Percentiles rank a stretch among this genome's conserved stretches.
phyloP scores from a whole-genome alignment of 2,113 vertebrate species.

The Neogobius melanostomus region DNA sequence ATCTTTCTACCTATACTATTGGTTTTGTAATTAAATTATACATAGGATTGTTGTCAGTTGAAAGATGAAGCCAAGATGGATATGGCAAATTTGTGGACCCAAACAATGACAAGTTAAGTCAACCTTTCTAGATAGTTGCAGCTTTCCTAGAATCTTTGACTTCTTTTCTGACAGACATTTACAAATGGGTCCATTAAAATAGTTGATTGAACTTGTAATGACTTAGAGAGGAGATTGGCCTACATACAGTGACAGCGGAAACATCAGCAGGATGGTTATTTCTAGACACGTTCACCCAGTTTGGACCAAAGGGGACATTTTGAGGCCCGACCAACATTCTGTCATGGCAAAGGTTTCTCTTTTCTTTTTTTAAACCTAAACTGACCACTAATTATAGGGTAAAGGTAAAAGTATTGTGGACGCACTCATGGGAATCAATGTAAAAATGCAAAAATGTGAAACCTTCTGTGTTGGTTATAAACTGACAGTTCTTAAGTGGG shows the following conservation, averaged over 20 bases:
- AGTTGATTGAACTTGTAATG: background rate
- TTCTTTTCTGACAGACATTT: background rate
- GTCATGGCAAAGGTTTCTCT: constrained; percentile 11
- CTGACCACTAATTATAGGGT: background rate
- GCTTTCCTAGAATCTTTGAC: background rate
- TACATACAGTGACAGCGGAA: constrained; percentile 21
- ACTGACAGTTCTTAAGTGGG: background rate
- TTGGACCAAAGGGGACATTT: constrained; percentile 26
- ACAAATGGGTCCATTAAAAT: background rate
- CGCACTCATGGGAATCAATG: constrained; percentile 8
- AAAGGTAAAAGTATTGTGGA: background rate
- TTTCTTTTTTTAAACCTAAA: background rate
- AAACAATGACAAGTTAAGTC: no score
- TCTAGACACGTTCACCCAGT: constrained; percentile 32
- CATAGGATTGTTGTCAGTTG: no score
- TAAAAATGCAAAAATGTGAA: background rate
- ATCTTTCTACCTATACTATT: no score
- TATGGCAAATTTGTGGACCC: no score
- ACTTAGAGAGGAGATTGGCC: constrained; percentile 6
- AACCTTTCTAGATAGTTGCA: no score
- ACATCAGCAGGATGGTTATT: constrained; percentile 33
- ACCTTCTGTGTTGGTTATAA: background rate
- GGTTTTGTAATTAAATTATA: no score
- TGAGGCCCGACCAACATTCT: constrained; percentile 2
- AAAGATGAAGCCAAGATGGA: no score